A percentile compares a stretch with the other conserved stretches of the same genome.
Conservation (phyloP, 2,797 vertebrate genomes). For the Leucoraja ocellata region DNA sequence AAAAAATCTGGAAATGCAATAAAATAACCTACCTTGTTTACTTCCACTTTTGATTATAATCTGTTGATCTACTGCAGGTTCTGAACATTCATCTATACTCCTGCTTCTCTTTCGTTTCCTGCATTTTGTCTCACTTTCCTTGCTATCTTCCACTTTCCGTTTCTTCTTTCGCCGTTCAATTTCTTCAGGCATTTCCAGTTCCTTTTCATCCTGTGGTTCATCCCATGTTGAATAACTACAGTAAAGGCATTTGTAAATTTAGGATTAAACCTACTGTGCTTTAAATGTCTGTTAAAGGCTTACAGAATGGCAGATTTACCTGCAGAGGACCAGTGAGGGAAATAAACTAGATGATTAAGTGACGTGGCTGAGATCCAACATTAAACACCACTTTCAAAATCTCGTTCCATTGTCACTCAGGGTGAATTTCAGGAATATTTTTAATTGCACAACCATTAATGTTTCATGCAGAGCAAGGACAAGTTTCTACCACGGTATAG, state of each 20-base stretch:
- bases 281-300: not conserved
- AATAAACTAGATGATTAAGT: no score
- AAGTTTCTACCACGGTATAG: no score
- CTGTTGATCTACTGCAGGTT: constrained; percentile 40
- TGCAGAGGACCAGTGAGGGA: not conserved
- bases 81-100: constrained; percentile 30
- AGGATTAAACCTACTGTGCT: not conserved
- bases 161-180: constrained; percentile 54
- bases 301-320: not conserved
- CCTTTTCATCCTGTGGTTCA: constrained; percentile 37
- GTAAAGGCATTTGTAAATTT: not conserved
- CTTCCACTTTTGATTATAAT: constrained; percentile 42
- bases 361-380: no score
- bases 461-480: no score
- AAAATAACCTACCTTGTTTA: constrained; percentile 47
- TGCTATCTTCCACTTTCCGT: constrained; percentile 52
- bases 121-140: not conserved
- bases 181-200: constrained; percentile 46
- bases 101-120: constrained; percentile 49
- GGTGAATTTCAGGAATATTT: no score
- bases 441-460: no score
- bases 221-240: constrained; percentile 41
- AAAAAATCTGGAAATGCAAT: not conserved
- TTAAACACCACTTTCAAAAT: no score
- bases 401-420: no score